A percentile compares a stretch with the other conserved stretches of the same genome.
These are phyloP conservation scores for Linepithema humile DNA, from an alignment of 1,140 invertebrate genomes.

Conservation along the genomic window DNA sequence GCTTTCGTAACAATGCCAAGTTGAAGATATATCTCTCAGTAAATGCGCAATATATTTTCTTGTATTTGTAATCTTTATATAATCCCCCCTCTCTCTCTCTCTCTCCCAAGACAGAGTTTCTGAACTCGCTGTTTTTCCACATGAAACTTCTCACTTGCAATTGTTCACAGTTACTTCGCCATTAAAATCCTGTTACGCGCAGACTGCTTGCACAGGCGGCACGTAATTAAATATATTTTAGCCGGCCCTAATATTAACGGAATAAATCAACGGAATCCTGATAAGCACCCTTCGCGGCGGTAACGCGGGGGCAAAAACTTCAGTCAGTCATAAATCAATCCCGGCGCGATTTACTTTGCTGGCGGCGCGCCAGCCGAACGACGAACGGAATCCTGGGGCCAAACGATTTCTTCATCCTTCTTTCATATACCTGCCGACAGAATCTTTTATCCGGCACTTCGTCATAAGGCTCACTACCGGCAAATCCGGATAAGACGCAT, in stretches of 20 bases:
- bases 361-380: conserved; percentile 69
- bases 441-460: conserved; percentile 63
- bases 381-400: conserved; percentile 59
- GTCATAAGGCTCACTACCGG: conserved; percentile 36
- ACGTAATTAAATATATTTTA: conserved; percentile 60
- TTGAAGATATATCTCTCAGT: not conserved
- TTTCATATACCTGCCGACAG: conserved; percentile 47
- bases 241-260: conserved; percentile 28
- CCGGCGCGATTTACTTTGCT: conserved; percentile 69
- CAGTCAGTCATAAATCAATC: conserved; percentile 73
- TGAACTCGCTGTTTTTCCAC: not conserved
- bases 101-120: not conserved
- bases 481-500: conserved; percentile 49
- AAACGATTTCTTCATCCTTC: conserved; percentile 71
- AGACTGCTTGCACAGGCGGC: not conserved
- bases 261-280: conserved; percentile 66
- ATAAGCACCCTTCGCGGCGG: conserved; percentile 16
- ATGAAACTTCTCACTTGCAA: not conserved
- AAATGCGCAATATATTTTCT: not conserved
- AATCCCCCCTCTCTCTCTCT: not conserved
- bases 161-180: not conserved
- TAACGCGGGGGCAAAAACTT: conserved; percentile 62
- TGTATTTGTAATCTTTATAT: not conserved
- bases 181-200: conserved; percentile 34
- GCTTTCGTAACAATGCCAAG: too few relatives aligned